Evolutionary conservation across 1,140 invertebrate species (phyloP).

Genomic region (Carposina sasakii): DNA sequence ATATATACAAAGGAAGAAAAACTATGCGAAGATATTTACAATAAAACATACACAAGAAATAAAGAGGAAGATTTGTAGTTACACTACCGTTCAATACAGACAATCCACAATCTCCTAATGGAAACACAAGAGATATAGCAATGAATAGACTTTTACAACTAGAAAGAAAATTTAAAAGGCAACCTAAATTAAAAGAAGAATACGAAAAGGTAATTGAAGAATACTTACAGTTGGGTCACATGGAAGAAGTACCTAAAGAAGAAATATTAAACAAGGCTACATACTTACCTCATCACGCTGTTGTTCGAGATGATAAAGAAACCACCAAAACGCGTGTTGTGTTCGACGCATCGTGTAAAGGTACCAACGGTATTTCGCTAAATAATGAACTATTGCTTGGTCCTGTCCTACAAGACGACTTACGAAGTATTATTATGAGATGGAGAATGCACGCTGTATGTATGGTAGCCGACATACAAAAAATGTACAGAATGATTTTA

Average conservation of each 20-base stretch:
- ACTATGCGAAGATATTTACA: neutral
- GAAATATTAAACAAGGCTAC: neutral
- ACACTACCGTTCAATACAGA: neutral
- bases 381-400: conserved; percentile 37
- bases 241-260: conserved; percentile 2
- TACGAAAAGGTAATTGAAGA: neutral
- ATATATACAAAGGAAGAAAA: conserved; percentile 1
- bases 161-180: neutral
- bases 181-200: neutral
- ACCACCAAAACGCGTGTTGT: conserved; percentile 14
- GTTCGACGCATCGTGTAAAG: neutral
- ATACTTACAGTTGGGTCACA: neutral
- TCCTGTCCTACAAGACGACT: conserved; percentile 31
- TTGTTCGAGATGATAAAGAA: neutral
- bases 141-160: neutral
- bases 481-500: conserved; percentile 28
- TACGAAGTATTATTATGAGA: conserved; percentile 40
- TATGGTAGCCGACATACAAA: conserved; percentile 32
- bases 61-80: conserved; percentile 1
- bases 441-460: conserved; percentile 43
- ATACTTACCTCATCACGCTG: conserved; percentile 4
- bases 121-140: neutral
- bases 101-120: neutral
- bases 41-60: neutral
- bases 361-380: conserved; percentile 29